Evolutionary conservation across 2,888 invertebrate genomes (phyloP), one percentile per base, ranked within the genome.

Genomic region (Iphiclides podalirius): DNA sequence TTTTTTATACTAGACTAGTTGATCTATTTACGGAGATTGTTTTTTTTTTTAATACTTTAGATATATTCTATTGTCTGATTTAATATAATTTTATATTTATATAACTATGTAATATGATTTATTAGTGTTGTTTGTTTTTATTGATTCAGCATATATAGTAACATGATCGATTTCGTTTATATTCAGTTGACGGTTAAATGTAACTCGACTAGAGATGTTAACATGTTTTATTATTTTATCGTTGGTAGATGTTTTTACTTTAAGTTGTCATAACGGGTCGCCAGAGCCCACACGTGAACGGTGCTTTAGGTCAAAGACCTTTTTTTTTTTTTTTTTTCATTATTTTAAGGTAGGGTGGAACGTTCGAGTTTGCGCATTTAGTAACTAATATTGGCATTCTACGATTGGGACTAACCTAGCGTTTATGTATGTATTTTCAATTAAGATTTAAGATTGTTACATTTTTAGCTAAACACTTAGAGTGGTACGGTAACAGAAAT

Each of bases 351-450:
- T 78, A 81, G 70, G 66, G 64, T 61, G 71, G 70, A 81, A 76
- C 82, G 82, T 79, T 78, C 79, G 78, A 75, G 79, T 83, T 86
- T 82, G 81, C 83, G 84, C 86, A 79, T 86, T 83, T 85, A 82
- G 84, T 86, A 78, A 84, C 87, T 84, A 82, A 87, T 86, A 88
- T 88, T 87, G 88, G 89, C 89, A 89, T 89, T 87, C 84, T 87
- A 86, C 86, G 87, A 88, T 89, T 88, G 89, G 89, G 89, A 89
- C 89, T 89, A 89, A 89, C 89, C 86, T 89, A 89, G 88, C 84
- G 82, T 85, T 83, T 86, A 87, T 82, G 80, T 83, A 85, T 82
- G 81, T 83, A 82, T 79, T 87, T 87, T 87, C 80, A 85, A 87
- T 87, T 88, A 88, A 84, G 73, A 70, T 79, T 80, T 89, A 89